Base-by-base conservation (phyloP, 1,140 invertebrate genomes). In the Drosophila ogumai region DNA sequence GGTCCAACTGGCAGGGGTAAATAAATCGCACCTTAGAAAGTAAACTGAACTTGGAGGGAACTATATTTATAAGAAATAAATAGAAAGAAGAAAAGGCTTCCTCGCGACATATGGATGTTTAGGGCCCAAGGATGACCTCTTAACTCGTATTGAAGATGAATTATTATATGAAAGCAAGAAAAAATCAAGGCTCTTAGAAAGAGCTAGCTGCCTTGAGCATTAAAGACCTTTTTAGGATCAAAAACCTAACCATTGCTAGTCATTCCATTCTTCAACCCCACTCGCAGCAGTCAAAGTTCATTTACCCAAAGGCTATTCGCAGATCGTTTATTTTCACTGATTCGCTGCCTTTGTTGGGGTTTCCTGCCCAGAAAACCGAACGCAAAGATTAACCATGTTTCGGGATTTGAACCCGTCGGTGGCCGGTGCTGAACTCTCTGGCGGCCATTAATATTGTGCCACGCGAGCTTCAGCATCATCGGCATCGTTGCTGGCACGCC, bases 361-460 rank as follows among this genome's bases (percentile, higher is more conserved):
- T 66, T 82, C 64, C 80, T 79, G 79, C 36, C 74, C 43, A 49
- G 22, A n/a, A 47, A 63, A 47, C 41, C 22, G 22, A 66, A 66
- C 57, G 25, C 15, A 6, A 79, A 82, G 71, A 79, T 87, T 59
- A 87, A 82, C 82, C 63, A 88, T 79, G 79, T 75, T 79, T 75
- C 44, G 65, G 63, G 55, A 54, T 56, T 79, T 88, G 79, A 88
- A 88, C 82, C 60, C 60, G 52, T 34, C 68, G 44, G 44, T 49
- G 52, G 44, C 71, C 68, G 58, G 76, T 58, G 25, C 52, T 87
- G 82, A 87, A 88, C 85, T 88, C 76, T 78, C 74, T 80, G 85
- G 76, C 77, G 76, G 84, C 85, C 84, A 88, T 90, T 88, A 88
- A 88, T 88, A 88, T 84, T 80, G 67, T 86, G 82, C 82, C 82